These are phyloP conservation scores for Sanderia malayensis DNA, from an alignment of 30 jellyfish, hydroid and myxozoan genomes.

Conservation along the genomic window DNA sequence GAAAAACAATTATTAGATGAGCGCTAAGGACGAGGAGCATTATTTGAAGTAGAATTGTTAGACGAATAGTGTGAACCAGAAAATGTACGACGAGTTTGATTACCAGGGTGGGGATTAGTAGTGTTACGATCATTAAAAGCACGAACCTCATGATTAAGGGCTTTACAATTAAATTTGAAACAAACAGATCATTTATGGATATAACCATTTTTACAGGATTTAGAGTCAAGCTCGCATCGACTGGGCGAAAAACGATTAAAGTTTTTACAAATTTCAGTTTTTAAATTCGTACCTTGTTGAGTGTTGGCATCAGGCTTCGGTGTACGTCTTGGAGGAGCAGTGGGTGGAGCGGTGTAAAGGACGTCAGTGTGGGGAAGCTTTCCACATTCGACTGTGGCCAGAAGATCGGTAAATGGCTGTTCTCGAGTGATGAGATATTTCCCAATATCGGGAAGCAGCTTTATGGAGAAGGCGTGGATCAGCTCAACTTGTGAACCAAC, in stretches of 20 bases:
- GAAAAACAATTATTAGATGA: too few relatives aligned
- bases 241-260: background rate
- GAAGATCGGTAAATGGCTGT: slow-evolving; percentile 7
- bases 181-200: slow-evolving; percentile 2
- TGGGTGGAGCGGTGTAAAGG: background rate
- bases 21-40: too few relatives aligned
- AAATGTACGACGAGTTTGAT: too few relatives aligned
- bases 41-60: too few relatives aligned
- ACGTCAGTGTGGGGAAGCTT: slow-evolving; percentile 1
- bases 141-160: too few relatives aligned
- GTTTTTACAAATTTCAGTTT: slow-evolving; percentile 9
- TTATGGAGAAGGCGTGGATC: slow-evolving; percentile 16
- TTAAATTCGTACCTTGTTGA: too few relatives aligned
- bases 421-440: slow-evolving; percentile 3
- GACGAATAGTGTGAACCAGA: too few relatives aligned
- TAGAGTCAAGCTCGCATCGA: background rate
- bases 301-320: too few relatives aligned
- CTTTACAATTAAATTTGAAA: slow-evolving; percentile 1
- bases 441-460: background rate
- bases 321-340: background rate
- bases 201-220: slow-evolving; percentile 2
- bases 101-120: slow-evolving; percentile 1
- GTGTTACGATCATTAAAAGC: background rate
- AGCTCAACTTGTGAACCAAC: slow-evolving; percentile 23
- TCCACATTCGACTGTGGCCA: background rate